Conservation (phyloP, 1,140 invertebrate species). For the Caenorhabditis briggsae region DNA sequence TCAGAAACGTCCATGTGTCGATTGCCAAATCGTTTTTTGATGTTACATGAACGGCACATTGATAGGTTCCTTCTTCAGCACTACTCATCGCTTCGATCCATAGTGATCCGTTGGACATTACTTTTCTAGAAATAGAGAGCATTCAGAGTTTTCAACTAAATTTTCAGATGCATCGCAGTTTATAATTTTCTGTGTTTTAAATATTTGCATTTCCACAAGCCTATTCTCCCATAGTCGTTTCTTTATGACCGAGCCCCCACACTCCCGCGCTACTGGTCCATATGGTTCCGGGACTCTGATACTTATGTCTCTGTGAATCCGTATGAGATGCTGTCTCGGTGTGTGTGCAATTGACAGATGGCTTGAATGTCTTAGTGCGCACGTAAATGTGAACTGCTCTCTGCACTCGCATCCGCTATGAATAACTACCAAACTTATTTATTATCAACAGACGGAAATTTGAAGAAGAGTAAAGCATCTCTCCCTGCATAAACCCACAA, state of each 20-base stretch:
- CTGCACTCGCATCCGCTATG: not conserved
- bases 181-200: not conserved
- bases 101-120: constrained; percentile 65
- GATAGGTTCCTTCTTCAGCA: constrained; percentile 65
- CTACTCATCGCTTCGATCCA: constrained; percentile 50
- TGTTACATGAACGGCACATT: constrained; percentile 67
- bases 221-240: not conserved
- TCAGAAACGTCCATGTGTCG: constrained; percentile 67
- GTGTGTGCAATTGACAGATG: constrained; percentile 38
- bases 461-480: not conserved
- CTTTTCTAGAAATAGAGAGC: constrained; percentile 46
- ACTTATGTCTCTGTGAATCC: not conserved
- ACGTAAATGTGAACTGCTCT: not conserved
- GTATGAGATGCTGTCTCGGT: not conserved
- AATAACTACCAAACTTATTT: constrained; percentile 1
- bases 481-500: not conserved
- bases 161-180: too few relatives aligned
- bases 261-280: not conserved
- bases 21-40: constrained; percentile 44
- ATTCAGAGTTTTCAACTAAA: not conserved
- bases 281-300: not conserved
- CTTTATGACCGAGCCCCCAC: not conserved
- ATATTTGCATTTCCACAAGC: not conserved
- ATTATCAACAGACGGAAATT: not conserved
- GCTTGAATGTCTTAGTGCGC: not conserved